Evolutionary conservation across 2,113 vertebrate genomes (phyloP), one percentile per base, ranked within the genome.

Genomic region (Camelus bactrianus): DNA sequence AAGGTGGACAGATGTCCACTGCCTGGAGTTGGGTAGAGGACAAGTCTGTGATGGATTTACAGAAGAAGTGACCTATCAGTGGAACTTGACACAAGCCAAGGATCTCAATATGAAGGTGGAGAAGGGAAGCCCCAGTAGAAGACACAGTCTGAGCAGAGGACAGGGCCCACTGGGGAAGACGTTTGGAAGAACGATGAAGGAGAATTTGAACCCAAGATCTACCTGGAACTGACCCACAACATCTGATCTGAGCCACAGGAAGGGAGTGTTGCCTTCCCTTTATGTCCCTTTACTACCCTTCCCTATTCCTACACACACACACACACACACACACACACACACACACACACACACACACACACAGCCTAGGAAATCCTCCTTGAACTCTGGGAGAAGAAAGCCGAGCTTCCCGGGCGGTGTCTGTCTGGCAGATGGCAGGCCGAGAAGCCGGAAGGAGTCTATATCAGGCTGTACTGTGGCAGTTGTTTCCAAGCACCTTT

Each of bases 401-500:
- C 30, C 26, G 26, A 62, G 56, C 76, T 91, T 88, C 75, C 94
- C 77, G 76, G 70, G 89, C n/a, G 72, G 60, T 70, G 19, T 12
- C 4, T 54, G 28, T 17, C 35, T 28, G 77, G 72, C 88, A 92
- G 84, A 94, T n/a, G 72, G 93, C 9, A 7, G 3, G 11, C 62
- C 86, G 50, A 92, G 67, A 92, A 26, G 42, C 96, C 67, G 38
- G 58, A 65, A 92, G 52, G 77, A 91, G 42, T 93, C 97, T 95
- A 82, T 93, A 88, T 73, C 81, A 90, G 81, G 91, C 82, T 16
- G 2, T 24, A 80, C 93, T 54, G 9, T 8, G 4, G 73, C 91
- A 97, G 94, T 77, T 96, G 94, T 94, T 97, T 91, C 79, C 90
- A 24, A 83, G 89, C 81, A 91, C 91, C 89, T 94, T 93, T 20